Percentiles rank a stretch among this genome's conserved stretches.
These are phyloP conservation scores for Garra rufa DNA, from an alignment of 2,113 vertebrate species.

Conservation along the genomic window DNA sequence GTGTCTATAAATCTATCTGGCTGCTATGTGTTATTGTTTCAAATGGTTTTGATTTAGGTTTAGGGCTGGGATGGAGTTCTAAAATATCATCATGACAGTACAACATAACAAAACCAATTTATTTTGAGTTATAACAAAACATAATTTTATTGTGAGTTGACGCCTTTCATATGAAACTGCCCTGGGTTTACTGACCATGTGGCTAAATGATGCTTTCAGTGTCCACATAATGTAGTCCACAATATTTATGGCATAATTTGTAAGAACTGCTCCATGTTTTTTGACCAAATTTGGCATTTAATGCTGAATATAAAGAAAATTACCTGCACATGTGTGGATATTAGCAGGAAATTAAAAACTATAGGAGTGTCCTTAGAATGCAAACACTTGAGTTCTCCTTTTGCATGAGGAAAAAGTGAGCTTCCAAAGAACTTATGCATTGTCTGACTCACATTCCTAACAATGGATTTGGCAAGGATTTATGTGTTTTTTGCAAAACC, in stretches of 20 bases:
- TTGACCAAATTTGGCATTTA: background rate
- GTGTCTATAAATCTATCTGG: background rate
- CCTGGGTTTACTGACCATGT: background rate
- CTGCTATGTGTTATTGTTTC: background rate
- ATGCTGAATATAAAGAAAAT: background rate
- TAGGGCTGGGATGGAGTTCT: background rate
- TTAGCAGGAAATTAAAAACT: background rate
- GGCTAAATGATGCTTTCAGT: background rate
- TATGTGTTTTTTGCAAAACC: slow-evolving; percentile 12
- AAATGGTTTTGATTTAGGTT: background rate
- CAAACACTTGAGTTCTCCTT: background rate
- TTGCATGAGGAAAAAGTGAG: background rate
- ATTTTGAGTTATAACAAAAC: background rate
- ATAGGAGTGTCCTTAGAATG: background rate
- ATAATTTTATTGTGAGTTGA: background rate
- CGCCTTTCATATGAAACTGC: background rate
- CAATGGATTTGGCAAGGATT: background rate
- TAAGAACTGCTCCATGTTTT: background rate
- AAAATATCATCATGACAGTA: background rate
- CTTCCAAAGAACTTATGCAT: background rate
- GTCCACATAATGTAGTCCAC: too few species aligned
- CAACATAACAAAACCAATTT: background rate
- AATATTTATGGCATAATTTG: too few species aligned
- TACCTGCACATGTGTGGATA: background rate
- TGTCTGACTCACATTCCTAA: background rate